Evolutionary conservation across 2,888 invertebrate species (phyloP).

Genomic region (Xestia xanthographa): DNA sequence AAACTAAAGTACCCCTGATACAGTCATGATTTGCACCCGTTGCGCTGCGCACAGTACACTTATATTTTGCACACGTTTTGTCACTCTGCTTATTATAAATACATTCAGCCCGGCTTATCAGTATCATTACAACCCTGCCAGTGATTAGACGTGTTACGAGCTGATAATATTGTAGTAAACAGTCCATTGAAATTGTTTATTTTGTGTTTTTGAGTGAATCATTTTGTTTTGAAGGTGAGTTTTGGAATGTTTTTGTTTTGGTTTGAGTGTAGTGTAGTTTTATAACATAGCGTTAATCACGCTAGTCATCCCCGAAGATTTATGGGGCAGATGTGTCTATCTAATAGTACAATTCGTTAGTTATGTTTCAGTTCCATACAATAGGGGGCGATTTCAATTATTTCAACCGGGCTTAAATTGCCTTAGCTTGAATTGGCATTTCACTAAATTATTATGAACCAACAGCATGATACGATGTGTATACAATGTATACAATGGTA

Average conservation of each 20-base stretch:
- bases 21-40: conserved; percentile 61
- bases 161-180: conserved; percentile 31
- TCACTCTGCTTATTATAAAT: conserved; percentile 37
- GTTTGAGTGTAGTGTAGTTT: not conserved
- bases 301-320: not conserved
- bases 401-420: not conserved
- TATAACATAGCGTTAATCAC: not conserved
- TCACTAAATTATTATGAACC: not conserved
- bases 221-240: conserved; percentile 24
- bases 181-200: conserved; percentile 30
- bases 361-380: not conserved
- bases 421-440: not conserved
- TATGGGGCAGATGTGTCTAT: not conserved
- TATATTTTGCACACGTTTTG: conserved; percentile 60
- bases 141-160: conserved; percentile 19
- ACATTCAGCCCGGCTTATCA: conserved; percentile 34
- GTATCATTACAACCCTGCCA: conserved; percentile 18
- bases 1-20: not conserved
- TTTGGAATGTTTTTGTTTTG: not conserved
- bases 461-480: not conserved
- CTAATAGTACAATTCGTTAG: not conserved
- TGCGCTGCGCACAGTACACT: conserved; percentile 39
- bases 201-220: conserved; percentile 13
- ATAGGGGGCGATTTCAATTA: not conserved
- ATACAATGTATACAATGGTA: not conserved